These are phyloP conservation scores for Trichomycterus rosablanca DNA, from an alignment of 2,113 vertebrate genomes.

Conservation along the genomic window DNA sequence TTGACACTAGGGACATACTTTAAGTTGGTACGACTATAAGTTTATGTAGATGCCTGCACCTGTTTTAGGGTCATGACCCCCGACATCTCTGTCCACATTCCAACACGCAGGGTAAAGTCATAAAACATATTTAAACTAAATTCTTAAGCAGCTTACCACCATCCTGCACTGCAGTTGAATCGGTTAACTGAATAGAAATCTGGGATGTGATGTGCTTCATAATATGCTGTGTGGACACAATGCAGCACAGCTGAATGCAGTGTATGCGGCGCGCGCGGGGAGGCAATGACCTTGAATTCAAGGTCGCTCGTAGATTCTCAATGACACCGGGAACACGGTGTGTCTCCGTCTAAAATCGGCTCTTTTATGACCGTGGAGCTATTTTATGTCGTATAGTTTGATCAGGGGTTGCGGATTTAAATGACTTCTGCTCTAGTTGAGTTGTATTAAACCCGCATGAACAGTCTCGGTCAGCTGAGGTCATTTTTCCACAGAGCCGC, in stretches of 20 bases:
- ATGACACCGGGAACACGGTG: conserved; percentile 54
- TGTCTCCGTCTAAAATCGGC: conserved; percentile 5
- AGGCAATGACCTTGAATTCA: conserved; percentile 69
- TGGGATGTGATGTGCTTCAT: background rate
- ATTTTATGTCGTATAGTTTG: too few species aligned
- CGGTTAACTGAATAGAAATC: background rate
- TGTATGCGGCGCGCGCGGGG: conserved; percentile 57
- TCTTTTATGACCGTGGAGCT: conserved; percentile 1
- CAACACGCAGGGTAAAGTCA: conserved; percentile 19
- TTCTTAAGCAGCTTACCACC: background rate
- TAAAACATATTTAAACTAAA: conserved; percentile 29
- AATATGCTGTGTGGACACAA: conserved; percentile 38
- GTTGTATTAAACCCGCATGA: background rate
- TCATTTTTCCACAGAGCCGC: background rate
- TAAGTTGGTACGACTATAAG: conserved; percentile 34
- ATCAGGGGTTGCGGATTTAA: too few species aligned
- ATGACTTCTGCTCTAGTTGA: background rate
- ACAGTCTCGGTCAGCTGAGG: background rate
- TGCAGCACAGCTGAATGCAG: conserved; percentile 28
- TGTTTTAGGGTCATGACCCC: conserved; percentile 61
- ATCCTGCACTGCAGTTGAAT: background rate
- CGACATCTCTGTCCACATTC: conserved; percentile 41
- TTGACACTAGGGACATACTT: too few species aligned
- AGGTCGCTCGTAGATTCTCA: conserved; percentile 61
- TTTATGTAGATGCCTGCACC: conserved; percentile 56